Evolutionary conservation across 2,797 vertebrate genomes (phyloP), one percentile per base, ranked within the genome.

Genomic region (Distichodus sexfasciatus): DNA sequence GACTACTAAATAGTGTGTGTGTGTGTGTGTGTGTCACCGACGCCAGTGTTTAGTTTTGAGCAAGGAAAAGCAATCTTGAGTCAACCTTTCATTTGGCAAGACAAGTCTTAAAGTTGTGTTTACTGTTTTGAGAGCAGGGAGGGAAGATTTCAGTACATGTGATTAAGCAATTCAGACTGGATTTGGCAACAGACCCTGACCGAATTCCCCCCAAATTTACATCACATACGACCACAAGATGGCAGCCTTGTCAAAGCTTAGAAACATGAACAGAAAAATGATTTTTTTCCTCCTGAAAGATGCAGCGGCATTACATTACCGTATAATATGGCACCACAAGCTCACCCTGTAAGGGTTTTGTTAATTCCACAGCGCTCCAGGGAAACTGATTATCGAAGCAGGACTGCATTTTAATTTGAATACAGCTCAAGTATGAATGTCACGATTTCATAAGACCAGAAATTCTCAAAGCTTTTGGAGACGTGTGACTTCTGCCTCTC

Each of bases 221-320:
- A 19, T 28, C 43, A 31, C 1, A 12, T 17, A 26, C n/a, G n/a
- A 43, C 69, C 82, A 78, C 78, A 44, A 69, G 82, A 69, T 75
- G 75, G 65, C 61, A 79, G 51, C 72, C 21, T 75, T 60, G 66
- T 54, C 78, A 57, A 72, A 66, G 69, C 19, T 24, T 57, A 29
- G 21, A 61, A 19, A 51, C 14, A 21, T 11, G 14, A 36, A 19
- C 2, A 2, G 21, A 23, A 1, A 35, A 4, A 15, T 21, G n/a
- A n/a, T 9, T 44, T 51, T 46, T 46, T 51, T 4, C 17, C 50
- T 54, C 11, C 6, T 59, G 24, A 67, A 38, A 29, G 41, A 55
- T 55, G 38, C 61, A 14, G 6, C 46, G 38, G 15, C 15, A 46
- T 54, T 38, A 4, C 21, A 28, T 53, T 41, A 24, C 2, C 33